Evolutionary conservation across 2,888 invertebrate species (phyloP).

Genomic region (Drosophila austrosaltans): DNA sequence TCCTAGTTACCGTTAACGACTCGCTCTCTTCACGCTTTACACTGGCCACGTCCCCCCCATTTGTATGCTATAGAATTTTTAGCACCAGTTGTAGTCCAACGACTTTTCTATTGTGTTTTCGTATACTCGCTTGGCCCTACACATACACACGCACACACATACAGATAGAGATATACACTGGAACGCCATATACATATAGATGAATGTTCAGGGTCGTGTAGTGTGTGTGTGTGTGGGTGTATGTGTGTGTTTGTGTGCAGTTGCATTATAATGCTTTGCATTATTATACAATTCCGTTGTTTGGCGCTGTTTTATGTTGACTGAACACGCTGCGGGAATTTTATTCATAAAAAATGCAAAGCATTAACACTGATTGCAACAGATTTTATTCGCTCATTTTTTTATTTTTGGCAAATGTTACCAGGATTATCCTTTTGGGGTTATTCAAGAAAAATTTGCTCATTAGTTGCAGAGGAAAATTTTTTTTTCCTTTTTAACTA

Average conservation of each 20-base stretch:
- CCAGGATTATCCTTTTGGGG: conserved; percentile 5
- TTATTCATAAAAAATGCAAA: conserved; percentile 69
- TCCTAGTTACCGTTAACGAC: conserved; percentile 56
- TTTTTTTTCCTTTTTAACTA: not conserved
- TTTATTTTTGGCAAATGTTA: conserved; percentile 39
- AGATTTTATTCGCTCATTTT: conserved; percentile 57
- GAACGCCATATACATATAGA: conserved; percentile 30
- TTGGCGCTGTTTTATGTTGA: conserved; percentile 39
- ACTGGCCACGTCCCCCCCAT: conserved; percentile 54
- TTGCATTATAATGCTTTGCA: conserved; percentile 57
- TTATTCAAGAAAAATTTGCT: not conserved
- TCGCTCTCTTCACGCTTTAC: conserved; percentile 9
- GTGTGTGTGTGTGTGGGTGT: not conserved
- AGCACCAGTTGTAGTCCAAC: conserved; percentile 41
- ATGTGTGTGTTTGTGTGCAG: conserved; percentile 21
- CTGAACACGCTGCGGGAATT: conserved; percentile 51
- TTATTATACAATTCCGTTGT: conserved; percentile 40
- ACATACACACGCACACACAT: conserved; percentile 11
- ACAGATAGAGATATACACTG: too few relatives aligned
- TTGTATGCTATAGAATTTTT: conserved; percentile 60
- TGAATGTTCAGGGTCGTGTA: conserved; percentile 10
- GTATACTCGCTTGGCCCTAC: conserved; percentile 34
- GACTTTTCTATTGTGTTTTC: conserved; percentile 60
- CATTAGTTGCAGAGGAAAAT: not conserved
- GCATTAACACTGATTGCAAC: conserved; percentile 75